These are phyloP conservation scores for Cyclura pinguis DNA, from an alignment of 2,797 vertebrate species.

Conservation along the genomic window DNA sequence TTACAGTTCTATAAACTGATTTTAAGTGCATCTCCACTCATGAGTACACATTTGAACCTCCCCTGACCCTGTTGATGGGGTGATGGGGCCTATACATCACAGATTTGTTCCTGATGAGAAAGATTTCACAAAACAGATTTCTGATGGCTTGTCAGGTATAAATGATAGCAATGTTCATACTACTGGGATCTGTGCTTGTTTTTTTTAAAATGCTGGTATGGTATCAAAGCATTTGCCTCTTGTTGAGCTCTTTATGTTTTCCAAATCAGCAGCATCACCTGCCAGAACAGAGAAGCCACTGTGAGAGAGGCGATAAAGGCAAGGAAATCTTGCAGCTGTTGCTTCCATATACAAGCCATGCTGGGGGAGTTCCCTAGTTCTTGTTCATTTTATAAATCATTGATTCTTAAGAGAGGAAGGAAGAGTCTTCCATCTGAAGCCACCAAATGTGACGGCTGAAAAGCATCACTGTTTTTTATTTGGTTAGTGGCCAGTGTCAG, in stretches of 20 bases:
- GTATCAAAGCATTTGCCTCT: not conserved
- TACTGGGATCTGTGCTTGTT: not conserved
- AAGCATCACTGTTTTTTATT: constrained; percentile 63
- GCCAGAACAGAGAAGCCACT: not conserved
- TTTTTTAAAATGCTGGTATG: not conserved
- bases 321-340: constrained; percentile 70
- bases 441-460: constrained; percentile 67
- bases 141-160: not conserved
- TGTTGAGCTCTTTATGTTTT: not conserved
- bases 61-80: not conserved
- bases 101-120: not conserved
- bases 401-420: constrained; percentile 71
- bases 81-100: not conserved
- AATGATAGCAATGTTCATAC: not conserved
- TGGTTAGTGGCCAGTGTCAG: constrained; percentile 70
- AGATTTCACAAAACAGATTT: too few relatives aligned
- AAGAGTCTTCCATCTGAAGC: constrained; percentile 61
- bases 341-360: constrained; percentile 53
- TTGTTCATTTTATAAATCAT: constrained; percentile 63
- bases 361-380: constrained; percentile 55
- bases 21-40: not conserved
- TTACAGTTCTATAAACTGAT: not conserved
- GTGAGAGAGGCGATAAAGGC: constrained; percentile 17
- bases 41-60: not conserved
- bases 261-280: constrained; percentile 21